Percentiles rank a stretch among this genome's conserved stretches.
Evolutionary conservation across 2,797 vertebrate species (phyloP).

Genomic region (Sebastes trivittatus): DNA sequence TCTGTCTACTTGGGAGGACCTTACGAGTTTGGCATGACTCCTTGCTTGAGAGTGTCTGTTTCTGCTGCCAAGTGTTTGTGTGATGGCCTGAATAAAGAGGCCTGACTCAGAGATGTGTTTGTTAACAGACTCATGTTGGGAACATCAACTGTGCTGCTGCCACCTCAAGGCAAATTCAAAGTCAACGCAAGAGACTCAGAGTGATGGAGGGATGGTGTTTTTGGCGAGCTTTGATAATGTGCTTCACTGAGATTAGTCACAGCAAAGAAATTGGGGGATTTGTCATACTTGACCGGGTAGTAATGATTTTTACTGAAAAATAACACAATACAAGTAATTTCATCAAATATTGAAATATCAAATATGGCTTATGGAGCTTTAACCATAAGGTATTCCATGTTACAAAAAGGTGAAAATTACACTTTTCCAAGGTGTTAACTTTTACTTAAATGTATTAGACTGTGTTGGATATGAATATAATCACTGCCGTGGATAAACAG

Average conservation of each 20-base stretch:
- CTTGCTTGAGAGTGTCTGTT: conserved; percentile 57
- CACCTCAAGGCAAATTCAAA: conserved; percentile 87
- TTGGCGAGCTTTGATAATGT: neutral
- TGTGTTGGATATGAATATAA: neutral
- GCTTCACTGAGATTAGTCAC: conserved; percentile 5
- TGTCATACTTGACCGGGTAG: neutral
- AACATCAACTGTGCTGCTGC: conserved; percentile 87
- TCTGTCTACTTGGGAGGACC: conserved; percentile 70
- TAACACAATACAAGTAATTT: neutral
- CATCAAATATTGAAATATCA: neutral
- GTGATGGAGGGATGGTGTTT: neutral
- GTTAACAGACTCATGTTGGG: conserved; percentile 86
- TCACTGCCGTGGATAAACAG: neutral
- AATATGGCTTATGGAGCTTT: neutral
- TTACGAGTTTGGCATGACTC: conserved; percentile 63
- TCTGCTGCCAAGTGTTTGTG: conserved; percentile 83
- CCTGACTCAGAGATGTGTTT: conserved; percentile 83
- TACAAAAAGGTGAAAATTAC: neutral
- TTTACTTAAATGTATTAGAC: neutral
- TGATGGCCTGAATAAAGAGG: conserved; percentile 85
- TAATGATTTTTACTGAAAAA: neutral
- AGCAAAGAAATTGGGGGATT: neutral
- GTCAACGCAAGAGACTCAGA: conserved; percentile 64
- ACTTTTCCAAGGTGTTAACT: neutral
- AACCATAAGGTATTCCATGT: neutral